Percentiles rank a stretch among this genome's conserved stretches.
Evolutionary conservation across 2,888 invertebrate genomes (phyloP).

Genomic region (Plebejus anna): DNA sequence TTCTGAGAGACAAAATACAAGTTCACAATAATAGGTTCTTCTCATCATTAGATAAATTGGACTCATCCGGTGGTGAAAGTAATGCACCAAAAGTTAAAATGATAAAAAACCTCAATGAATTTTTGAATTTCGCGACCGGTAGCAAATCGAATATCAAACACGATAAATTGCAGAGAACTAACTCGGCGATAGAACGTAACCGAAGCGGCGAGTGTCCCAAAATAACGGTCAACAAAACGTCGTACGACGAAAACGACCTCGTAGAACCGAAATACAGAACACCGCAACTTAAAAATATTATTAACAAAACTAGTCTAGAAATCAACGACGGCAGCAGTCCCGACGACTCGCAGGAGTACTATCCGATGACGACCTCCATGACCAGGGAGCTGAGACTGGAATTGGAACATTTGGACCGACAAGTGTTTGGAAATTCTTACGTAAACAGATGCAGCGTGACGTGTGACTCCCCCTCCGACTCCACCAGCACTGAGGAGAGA

Average conservation of each 20-base stretch:
- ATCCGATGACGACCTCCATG: conserved; percentile 93
- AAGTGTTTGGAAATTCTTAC: conserved; percentile 85
- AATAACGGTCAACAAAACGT: conserved; percentile 63
- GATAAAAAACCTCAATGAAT: conserved; percentile 92
- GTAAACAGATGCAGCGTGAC: conserved; percentile 61
- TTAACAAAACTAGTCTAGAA: conserved; percentile 55
- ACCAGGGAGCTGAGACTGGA: conserved; percentile 90
- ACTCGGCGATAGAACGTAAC: conserved; percentile 58
- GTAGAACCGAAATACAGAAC: conserved; percentile 47
- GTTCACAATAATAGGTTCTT: conserved; percentile 74
- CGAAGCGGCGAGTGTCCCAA: conserved; percentile 57
- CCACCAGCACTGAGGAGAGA: conserved; percentile 67
- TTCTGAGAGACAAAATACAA: conserved; percentile 66
- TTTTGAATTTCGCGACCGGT: conserved; percentile 86
- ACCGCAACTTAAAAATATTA: conserved; percentile 42
- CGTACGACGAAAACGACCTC: conserved; percentile 55
- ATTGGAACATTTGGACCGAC: conserved; percentile 90
- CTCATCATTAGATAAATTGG: conserved; percentile 80
- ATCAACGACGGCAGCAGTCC: conserved; percentile 84
- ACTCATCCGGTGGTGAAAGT: conserved; percentile 59
- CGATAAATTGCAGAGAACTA: conserved; percentile 60
- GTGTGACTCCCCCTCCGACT: conserved; percentile 69
- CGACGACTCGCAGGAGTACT: conserved; percentile 90
- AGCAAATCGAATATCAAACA: conserved; percentile 70
- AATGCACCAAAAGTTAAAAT: conserved; percentile 66